phyloP scores from a whole-genome alignment of 2,797 vertebrate genomes.

The Diplodus puntazzo region DNA sequence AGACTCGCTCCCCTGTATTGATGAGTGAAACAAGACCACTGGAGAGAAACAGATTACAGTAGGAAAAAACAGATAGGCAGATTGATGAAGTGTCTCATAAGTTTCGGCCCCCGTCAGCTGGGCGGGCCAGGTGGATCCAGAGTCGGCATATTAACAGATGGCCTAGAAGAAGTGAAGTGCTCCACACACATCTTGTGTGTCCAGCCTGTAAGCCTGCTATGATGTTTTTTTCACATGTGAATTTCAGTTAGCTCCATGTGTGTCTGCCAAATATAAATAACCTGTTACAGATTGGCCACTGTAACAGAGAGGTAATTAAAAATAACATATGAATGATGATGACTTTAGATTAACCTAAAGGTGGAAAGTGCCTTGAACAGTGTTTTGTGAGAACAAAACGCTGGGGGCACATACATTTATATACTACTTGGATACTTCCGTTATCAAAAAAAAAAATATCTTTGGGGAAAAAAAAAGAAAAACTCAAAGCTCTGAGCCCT shows the following conservation, averaged over 20 bases:
- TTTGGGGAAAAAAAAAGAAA: not conserved
- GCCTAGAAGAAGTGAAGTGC: no score
- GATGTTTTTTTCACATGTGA: not conserved
- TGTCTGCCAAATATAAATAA: not conserved
- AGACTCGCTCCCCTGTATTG: slow-evolving; percentile 49
- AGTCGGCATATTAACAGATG: slow-evolving; percentile 76
- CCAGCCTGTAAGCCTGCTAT: not conserved
- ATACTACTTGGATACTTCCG: not conserved
- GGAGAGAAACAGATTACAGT: slow-evolving; percentile 57
- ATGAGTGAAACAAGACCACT: slow-evolving; percentile 46
- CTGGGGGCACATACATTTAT: no score
- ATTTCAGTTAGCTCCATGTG: not conserved
- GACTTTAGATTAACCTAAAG: not conserved
- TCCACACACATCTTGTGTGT: no score
- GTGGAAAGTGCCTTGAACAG: not conserved
- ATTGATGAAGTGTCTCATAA: slow-evolving; percentile 82
- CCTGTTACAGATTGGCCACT: no score
- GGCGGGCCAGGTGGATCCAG: slow-evolving; percentile 68
- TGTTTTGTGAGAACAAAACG: not conserved
- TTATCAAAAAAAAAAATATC: not conserved
- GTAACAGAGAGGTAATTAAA: no score
- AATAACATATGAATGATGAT: no score
- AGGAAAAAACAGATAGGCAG: slow-evolving; percentile 56
- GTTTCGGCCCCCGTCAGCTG: slow-evolving; percentile 49
- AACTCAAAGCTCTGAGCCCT: no score